A percentile compares a stretch with the other conserved stretches of the same genome.
These are phyloP conservation scores for Enteromius argenteus DNA, from an alignment of 2,797 vertebrate species.

Conservation along the genomic window DNA sequence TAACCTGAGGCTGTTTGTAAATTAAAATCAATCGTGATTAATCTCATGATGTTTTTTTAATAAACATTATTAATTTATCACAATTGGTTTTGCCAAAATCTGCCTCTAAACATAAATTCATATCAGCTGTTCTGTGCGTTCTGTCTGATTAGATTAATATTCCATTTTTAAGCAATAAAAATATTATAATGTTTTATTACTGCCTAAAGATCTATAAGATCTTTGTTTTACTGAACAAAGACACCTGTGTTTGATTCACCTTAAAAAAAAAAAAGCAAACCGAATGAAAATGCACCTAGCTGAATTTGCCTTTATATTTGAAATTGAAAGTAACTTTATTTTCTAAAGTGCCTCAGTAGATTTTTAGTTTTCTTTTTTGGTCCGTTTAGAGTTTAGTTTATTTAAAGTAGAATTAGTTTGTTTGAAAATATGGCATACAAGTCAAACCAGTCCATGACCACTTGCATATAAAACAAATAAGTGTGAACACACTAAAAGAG, in stretches of 20 bases:
- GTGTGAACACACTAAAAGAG: background rate
- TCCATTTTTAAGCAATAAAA: background rate
- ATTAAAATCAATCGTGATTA: conserved; percentile 78
- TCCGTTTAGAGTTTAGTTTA: background rate
- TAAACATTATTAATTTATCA: conserved; percentile 40
- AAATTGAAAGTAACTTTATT: background rate
- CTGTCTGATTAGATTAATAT: background rate
- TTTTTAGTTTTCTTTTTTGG: background rate
- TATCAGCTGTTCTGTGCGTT: background rate
- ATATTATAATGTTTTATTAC: background rate
- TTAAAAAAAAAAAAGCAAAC: too few species aligned
- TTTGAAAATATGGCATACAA: background rate
- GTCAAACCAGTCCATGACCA: background rate
- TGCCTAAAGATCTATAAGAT: background rate
- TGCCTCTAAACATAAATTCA: conserved; percentile 10
- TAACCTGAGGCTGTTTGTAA: conserved; percentile 73
- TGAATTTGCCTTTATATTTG: background rate
- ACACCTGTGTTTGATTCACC: background rate
- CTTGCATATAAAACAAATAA: background rate
- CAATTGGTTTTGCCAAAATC: background rate
- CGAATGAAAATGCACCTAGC: background rate
- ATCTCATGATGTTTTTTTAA: conserved; percentile 13
- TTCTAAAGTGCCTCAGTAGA: background rate
- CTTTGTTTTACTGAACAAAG: conserved; percentile 2
- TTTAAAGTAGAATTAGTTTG: background rate